Base-by-base conservation (phyloP, 2,888 invertebrate species). In the Pomacea canaliculata region DNA sequence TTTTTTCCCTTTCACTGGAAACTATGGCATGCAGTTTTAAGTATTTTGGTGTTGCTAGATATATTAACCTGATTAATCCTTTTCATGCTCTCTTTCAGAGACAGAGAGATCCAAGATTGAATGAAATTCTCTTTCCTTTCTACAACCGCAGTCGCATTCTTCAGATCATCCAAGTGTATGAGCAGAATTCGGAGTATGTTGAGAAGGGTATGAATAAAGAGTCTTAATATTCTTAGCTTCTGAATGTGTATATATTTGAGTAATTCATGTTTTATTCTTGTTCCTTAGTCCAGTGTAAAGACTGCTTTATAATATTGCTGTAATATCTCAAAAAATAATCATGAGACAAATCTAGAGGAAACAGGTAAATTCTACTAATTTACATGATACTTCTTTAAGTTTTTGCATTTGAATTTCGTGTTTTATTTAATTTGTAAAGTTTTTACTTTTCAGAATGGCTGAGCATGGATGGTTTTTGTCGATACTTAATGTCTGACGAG, bases 401-500 rank as follows among this genome's bases (percentile, higher is more conserved):
- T 37, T 37, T 37, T 37, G 37, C 37, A 37, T 37, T 37, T 37
- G 37, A 37, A 37, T 37, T 37, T 37, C 37, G 5, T 37, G 37
- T 37, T 37, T 37, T 37, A 23, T 37, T 56, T 8, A 56, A 13
- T 56, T 56, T 56, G 51, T 56, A 56, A 13, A 1, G 8, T 56
- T 13, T 56, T 56, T 56, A 56, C 51, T 77, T 78, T 59, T 16
- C 83, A 90, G 90, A 88, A 62, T 86, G 87, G 84, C 92, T 99
- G 83, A 96, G 96, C 79, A 95, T 98, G 91, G 98, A 99, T 91
- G 99, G 99, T 62, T 94, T 99, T 85, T 97, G 98, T 91, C 95
- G 98, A 79, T 99, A 99, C 92, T 93, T 99, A 83, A 99, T 99
- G 98, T 99, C 99, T 0, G 99, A 99, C 91, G 99, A 99, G 92